These are phyloP conservation scores for Radopholus similis DNA, from an alignment of 1,140 invertebrate species.

Conservation along the genomic window DNA sequence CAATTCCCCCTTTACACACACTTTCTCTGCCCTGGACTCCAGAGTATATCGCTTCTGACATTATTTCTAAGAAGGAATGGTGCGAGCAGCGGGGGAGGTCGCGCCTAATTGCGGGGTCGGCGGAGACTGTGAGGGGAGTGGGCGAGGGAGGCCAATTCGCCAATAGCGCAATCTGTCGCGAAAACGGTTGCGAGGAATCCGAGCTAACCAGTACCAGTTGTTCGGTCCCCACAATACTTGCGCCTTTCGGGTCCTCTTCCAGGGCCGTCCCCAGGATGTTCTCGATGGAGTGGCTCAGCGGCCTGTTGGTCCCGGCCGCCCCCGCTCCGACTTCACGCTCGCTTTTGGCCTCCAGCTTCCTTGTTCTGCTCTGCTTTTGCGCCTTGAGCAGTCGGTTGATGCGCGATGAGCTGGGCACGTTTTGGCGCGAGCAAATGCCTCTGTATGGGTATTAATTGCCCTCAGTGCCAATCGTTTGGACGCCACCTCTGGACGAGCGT, in stretches of 20 bases:
- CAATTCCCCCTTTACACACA: too few relatives aligned
- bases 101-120: background rate
- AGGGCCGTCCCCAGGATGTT: constrained; percentile 7
- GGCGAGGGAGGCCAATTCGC: background rate
- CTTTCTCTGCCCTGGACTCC: too few relatives aligned
- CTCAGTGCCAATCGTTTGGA: background rate
- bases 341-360: background rate
- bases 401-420: constrained; percentile 9
- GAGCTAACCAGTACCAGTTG: background rate
- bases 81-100: too few relatives aligned
- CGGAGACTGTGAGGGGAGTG: background rate
- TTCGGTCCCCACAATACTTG: background rate
- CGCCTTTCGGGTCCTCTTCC: background rate
- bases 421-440: constrained; percentile 19
- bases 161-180: background rate
- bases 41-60: too few relatives aligned
- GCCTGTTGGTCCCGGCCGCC: background rate
- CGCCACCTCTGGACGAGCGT: constrained; percentile 31
- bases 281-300: constrained; percentile 16
- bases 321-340: background rate
- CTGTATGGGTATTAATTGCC: background rate
- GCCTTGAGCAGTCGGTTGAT: constrained; percentile 18
- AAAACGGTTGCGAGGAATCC: background rate
- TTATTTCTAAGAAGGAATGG: too few relatives aligned
- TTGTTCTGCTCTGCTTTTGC: background rate